Evolutionary conservation across 1,140 invertebrate species (phyloP).

Genomic region (Pantala flavescens): DNA sequence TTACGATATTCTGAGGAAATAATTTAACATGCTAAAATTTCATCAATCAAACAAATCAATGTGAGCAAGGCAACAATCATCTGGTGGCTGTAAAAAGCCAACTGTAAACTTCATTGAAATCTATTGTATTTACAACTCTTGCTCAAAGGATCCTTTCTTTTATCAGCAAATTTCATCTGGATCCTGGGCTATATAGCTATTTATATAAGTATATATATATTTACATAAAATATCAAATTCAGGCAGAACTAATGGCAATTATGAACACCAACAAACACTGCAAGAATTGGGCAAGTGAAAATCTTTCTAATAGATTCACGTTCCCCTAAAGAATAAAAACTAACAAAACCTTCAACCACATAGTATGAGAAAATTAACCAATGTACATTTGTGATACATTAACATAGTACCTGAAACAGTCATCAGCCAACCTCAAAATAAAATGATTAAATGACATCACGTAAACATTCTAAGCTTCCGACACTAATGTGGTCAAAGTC

Average conservation of each 20-base stretch:
- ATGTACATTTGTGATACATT: neutral
- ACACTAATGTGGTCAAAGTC: neutral
- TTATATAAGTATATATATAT: neutral
- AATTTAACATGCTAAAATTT: neutral
- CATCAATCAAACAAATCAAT: conserved; percentile 1
- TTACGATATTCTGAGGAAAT: neutral
- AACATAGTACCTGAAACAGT: neutral
- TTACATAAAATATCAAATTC: neutral
- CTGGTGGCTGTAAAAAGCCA: neutral
- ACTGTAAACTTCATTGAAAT: neutral
- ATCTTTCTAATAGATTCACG: neutral
- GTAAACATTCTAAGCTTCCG: neutral
- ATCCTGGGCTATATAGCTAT: neutral
- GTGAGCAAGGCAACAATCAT: neutral
- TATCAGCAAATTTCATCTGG: neutral
- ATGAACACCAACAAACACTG: neutral
- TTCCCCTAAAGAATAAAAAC: neutral
- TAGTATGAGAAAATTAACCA: neutral
- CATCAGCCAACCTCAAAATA: neutral
- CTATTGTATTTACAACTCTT: neutral
- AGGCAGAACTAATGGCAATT: neutral
- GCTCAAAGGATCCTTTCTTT: neutral
- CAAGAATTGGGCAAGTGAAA: neutral
- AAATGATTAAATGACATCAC: too few species aligned
- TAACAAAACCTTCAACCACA: conserved; percentile 2